Evolutionary conservation across 2,113 vertebrate species (phyloP).

Genomic region (Albula goreensis): DNA sequence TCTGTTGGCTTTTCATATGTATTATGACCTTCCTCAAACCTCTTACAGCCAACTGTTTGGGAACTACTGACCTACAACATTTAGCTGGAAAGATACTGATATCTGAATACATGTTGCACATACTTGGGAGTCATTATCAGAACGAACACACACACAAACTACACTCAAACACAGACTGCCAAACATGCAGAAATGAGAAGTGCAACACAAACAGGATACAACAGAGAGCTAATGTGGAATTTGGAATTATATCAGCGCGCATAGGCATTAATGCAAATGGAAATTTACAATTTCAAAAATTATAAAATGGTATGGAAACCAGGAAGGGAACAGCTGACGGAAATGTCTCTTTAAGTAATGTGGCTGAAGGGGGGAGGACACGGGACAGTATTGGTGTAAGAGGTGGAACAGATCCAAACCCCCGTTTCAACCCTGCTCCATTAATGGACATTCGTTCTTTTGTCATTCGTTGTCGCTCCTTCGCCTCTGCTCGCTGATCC

Average conservation of each 20-base stretch:
- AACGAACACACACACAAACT: not conserved
- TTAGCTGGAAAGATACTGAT: too few species aligned
- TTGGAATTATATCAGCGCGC: too few species aligned
- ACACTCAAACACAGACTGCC: not conserved
- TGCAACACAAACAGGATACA: not conserved
- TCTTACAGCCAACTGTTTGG: too few species aligned
- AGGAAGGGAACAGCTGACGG: not conserved
- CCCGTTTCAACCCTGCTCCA: not conserved
- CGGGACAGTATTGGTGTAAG: too few species aligned
- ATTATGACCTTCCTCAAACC: too few species aligned
- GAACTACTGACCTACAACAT: too few species aligned
- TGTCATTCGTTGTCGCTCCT: constrained; percentile 54
- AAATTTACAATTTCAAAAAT: not conserved
- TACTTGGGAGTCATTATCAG: too few species aligned
- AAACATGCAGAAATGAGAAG: not conserved
- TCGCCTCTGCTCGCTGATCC: constrained; percentile 78
- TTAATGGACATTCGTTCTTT: not conserved
- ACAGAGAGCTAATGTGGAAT: not conserved
- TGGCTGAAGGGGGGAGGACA: not conserved
- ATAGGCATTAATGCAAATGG: not conserved
- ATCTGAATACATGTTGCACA: too few species aligned
- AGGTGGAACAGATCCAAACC: not conserved
- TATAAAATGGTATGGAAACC: too few species aligned
- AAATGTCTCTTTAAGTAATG: constrained; percentile 13
- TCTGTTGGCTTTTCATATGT: too few species aligned